phyloP scores from a whole-genome alignment of 2,888 invertebrate genomes.

The Galerucella nymphaeae region DNA sequence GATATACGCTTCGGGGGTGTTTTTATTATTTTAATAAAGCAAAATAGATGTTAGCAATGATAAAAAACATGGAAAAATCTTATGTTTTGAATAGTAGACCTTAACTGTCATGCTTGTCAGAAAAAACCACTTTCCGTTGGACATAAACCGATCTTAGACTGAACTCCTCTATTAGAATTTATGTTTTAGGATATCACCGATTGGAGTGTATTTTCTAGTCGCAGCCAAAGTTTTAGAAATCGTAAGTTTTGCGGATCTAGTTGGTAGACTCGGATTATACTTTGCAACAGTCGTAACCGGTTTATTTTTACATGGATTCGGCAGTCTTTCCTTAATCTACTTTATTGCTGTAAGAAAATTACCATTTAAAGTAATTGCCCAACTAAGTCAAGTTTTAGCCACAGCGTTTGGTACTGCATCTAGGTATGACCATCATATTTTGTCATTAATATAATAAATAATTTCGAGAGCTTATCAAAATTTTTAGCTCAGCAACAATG shows the following conservation, averaged over 20 bases:
- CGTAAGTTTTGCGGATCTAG: slow-evolving; percentile 83
- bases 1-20: too few species aligned
- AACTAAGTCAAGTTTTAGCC: slow-evolving; percentile 90
- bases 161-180: too few species aligned
- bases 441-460: background rate
- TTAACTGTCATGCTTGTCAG: too few species aligned
- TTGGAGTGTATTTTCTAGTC: slow-evolving; percentile 90
- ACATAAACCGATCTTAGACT: too few species aligned
- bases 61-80: too few species aligned
- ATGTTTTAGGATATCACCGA: slow-evolving; percentile 82
- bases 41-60: too few species aligned
- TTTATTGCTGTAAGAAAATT: slow-evolving; percentile 83
- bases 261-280: slow-evolving; percentile 91
- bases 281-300: slow-evolving; percentile 94
- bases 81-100: too few species aligned
- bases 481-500: slow-evolving; percentile 87
- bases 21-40: too few species aligned
- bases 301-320: slow-evolving; percentile 89
- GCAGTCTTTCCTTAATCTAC: slow-evolving; percentile 89
- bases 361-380: slow-evolving; percentile 83
- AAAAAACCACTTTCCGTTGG: too few species aligned
- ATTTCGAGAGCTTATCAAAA: background rate
- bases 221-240: slow-evolving; percentile 93
- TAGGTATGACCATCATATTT: slow-evolving; percentile 67
- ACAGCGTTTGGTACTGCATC: slow-evolving; percentile 98